These are phyloP conservation scores for Pegoplata infirma DNA, from an alignment of 2,888 invertebrate species.

Conservation along the genomic window DNA sequence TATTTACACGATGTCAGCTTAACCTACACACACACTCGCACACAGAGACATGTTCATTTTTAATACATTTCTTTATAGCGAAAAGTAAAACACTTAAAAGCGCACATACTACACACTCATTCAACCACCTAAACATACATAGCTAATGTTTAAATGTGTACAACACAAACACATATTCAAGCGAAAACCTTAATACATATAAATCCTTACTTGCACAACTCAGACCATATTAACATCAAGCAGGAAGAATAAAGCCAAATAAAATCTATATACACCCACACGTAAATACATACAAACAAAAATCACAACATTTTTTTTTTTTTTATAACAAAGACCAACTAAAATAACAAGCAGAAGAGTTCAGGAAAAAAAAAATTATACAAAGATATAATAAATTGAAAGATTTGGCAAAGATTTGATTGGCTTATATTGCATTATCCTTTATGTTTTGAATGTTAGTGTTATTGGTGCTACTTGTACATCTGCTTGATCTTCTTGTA, in stretches of 20 bases:
- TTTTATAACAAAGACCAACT: slow-evolving; percentile 9
- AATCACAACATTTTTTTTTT: slow-evolving; percentile 27
- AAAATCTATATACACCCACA: neutral
- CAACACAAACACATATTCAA: neutral
- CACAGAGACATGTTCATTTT: slow-evolving; percentile 5
- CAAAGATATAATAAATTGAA: slow-evolving; percentile 64
- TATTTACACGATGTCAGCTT: slow-evolving; percentile 28
- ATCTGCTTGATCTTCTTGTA: slow-evolving; percentile 27
- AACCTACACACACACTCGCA: too few relatives aligned
- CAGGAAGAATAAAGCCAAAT: neutral
- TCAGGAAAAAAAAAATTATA: neutral
- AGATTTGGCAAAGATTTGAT: slow-evolving; percentile 67
- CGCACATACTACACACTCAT: neutral
- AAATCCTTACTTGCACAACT: slow-evolving; percentile 12
- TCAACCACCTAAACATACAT: neutral
- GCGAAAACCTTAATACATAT: neutral
- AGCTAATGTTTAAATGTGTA: neutral
- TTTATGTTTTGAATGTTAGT: slow-evolving; percentile 41
- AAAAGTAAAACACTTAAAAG: slow-evolving; percentile 33
- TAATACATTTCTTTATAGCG: neutral
- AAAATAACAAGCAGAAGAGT: too few relatives aligned
- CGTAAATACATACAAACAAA: slow-evolving; percentile 4
- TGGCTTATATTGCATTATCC: slow-evolving; percentile 64
- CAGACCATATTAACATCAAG: neutral
- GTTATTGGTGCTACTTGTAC: slow-evolving; percentile 38